Evolutionary conservation across 2,888 invertebrate genomes (phyloP).

Genomic region (Eustalomyia histrio): DNA sequence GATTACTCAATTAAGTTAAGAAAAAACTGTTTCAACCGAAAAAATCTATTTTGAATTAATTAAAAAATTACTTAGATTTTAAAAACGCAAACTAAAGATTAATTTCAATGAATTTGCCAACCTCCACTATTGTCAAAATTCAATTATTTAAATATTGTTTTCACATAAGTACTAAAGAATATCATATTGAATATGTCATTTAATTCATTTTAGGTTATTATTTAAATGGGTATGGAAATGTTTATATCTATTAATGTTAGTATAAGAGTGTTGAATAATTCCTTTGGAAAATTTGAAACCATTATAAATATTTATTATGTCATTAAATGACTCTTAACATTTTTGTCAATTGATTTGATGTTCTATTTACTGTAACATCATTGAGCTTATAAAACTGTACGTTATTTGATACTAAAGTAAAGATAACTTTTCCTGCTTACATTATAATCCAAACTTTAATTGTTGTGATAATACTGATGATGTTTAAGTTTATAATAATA

Average conservation of each 20-base stretch:
- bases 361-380: conserved; percentile 36
- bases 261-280: conserved; percentile 11
- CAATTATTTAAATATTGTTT: no score
- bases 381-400: not conserved
- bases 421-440: conserved; percentile 3
- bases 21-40: no score
- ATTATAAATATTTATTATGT: conserved; percentile 48
- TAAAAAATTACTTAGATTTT: no score
- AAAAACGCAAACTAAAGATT: no score
- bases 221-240: not conserved
- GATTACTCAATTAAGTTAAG: no score
- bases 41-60: no score
- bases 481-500: conserved; percentile 1
- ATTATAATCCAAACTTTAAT: conserved; percentile 24
- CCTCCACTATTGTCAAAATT: no score
- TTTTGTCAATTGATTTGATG: conserved; percentile 46
- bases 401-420: not conserved
- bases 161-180: no score
- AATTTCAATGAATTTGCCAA: no score
- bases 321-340: conserved; percentile 44
- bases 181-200: no score
- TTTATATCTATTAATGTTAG: conserved; percentile 1
- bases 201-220: no score
- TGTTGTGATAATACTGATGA: conserved; percentile 14
- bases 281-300: conserved; percentile 36